These are phyloP conservation scores for Tiliacea aurago DNA, from an alignment of 2,888 invertebrate genomes.

Conservation along the genomic window DNA sequence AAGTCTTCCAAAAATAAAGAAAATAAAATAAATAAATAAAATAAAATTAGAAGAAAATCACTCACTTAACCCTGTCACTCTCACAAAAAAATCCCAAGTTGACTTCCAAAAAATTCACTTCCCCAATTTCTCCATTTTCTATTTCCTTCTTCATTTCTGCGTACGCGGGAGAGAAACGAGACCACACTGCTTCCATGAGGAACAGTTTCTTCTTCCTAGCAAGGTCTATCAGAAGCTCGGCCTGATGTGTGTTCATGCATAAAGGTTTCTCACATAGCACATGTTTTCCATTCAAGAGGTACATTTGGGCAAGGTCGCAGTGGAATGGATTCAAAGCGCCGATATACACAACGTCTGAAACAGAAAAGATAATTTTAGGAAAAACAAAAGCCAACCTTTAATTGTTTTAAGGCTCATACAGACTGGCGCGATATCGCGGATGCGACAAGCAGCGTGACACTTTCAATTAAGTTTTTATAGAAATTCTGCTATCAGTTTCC, in stretches of 20 bases:
- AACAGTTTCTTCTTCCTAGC: slow-evolving; percentile 94
- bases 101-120: slow-evolving; percentile 92
- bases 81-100: slow-evolving; percentile 92
- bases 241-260: slow-evolving; percentile 94
- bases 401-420: not conserved
- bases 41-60: not conserved
- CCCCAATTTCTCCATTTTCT: slow-evolving; percentile 92
- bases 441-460: too few relatives aligned
- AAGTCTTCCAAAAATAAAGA: too few relatives aligned
- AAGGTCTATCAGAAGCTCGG: slow-evolving; percentile 91
- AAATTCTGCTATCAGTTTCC: too few relatives aligned
- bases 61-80: slow-evolving; percentile 79
- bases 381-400: not conserved
- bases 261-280: slow-evolving; percentile 98
- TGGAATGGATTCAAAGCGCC: slow-evolving; percentile 95
- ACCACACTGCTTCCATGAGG: slow-evolving; percentile 97
- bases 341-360: slow-evolving; percentile 96
- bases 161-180: slow-evolving; percentile 95
- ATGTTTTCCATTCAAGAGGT: slow-evolving; percentile 95
- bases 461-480: too few relatives aligned
- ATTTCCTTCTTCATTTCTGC: slow-evolving; percentile 92
- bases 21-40: too few relatives aligned
- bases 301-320: slow-evolving; percentile 92
- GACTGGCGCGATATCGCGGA: too few relatives aligned
- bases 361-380: not conserved